These are phyloP conservation scores for Caenorhabditis brenneri DNA, from an alignment of 1,140 invertebrate genomes.

Conservation along the genomic window DNA sequence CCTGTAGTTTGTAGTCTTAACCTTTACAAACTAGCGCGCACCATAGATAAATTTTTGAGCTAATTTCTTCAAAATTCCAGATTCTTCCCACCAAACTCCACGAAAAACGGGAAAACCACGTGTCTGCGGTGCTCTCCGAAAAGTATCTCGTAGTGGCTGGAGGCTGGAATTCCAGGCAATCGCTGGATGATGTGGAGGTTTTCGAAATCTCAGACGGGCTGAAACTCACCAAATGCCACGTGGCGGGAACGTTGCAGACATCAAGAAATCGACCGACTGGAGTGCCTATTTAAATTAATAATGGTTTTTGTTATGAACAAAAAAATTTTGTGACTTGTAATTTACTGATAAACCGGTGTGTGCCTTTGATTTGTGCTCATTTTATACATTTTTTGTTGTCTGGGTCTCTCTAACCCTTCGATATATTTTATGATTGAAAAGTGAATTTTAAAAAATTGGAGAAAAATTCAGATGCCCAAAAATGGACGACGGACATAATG, in stretches of 20 bases:
- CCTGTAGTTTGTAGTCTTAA: too few relatives aligned
- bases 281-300: not conserved
- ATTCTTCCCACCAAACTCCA: not conserved
- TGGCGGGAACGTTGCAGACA: not conserved
- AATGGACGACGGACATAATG: not conserved
- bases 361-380: not conserved
- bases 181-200: not conserved
- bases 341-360: not conserved
- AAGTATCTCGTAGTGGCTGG: not conserved
- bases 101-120: conserved; percentile 4
- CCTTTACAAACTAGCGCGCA: too few relatives aligned
- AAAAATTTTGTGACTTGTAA: too few relatives aligned
- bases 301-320: not conserved
- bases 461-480: conserved; percentile 9
- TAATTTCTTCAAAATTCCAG: not conserved
- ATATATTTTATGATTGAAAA: too few relatives aligned
- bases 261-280: conserved; percentile 4
- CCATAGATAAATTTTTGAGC: too few relatives aligned
- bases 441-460: not conserved
- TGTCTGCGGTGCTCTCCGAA: not conserved
- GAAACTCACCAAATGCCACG: not conserved
- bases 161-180: not conserved
- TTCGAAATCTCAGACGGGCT: not conserved
- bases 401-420: too few relatives aligned
- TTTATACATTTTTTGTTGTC: too few relatives aligned